Evolutionary conservation across 2,888 invertebrate species (phyloP), one percentile per base, ranked within the genome.

Genomic region (Rhyacophila evoluta): DNA sequence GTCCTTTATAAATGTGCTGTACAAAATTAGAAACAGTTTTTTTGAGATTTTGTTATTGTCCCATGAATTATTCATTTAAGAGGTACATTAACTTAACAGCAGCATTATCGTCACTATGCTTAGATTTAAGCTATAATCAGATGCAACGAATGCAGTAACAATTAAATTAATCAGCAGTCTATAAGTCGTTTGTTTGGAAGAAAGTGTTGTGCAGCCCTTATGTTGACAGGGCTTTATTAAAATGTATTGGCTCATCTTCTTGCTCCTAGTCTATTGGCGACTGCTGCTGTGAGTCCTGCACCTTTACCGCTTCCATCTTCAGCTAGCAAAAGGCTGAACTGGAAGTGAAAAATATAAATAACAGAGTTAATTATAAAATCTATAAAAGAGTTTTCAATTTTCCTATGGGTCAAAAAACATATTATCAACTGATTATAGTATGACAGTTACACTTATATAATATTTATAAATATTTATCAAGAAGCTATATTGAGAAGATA

Each of bases 251-350:
- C 67, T 79, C 72, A 82, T 74, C 79, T 75, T 83, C 90, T 86
- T 68, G 88, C 84, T 79, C 89, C 87, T 77, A 92, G 85, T 82
- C 91, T 89, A 27, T 89, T 88, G 0, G 94, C 94, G 83, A 95
- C 93, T 80, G 95, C 94, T 29, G 95, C 94, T 0, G 93, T 93
- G 41, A 95, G 88, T 1, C 94, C 95, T 1, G 94, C 94, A 6
- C 95, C 95, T 85, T 95, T 94, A 28, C 95, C 95, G 85, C 95
- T 95, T 70, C 95, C 95, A 86, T 95, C 95, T 85, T 95, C 94
- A 0, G 94, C 94, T 75, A 92, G 88, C 83, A 93, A 88, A 73
- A 95, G 85, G 19, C 91, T 90, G 84, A 93, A 93, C 94, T 95
- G 87, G 1, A 33, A 12, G 15, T 5, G 70, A 74, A 69, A 67